phyloP scores from a whole-genome alignment of 2,888 invertebrate genomes.

The Galeopsomyia nigrocyanea region DNA sequence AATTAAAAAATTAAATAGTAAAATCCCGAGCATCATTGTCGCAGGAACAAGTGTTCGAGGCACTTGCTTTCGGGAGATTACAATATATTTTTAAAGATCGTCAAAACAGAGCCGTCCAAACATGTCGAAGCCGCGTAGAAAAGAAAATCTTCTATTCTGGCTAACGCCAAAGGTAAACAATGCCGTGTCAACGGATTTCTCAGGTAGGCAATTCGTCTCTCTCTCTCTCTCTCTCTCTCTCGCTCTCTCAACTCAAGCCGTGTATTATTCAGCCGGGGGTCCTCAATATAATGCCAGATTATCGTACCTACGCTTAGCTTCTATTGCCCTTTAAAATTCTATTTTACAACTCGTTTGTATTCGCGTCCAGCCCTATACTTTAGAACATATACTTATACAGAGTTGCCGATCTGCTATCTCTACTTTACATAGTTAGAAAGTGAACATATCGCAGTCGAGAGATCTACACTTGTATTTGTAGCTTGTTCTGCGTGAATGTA shows the following conservation, averaged over 20 bases:
- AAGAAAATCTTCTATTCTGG: conserved; percentile 25
- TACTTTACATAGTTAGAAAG: too few species aligned
- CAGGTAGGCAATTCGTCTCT: conserved; percentile 29
- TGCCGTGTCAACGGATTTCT: conserved; percentile 26
- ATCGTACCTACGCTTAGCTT: conserved; percentile 16
- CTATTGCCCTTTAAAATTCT: conserved; percentile 24
- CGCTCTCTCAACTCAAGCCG: too few species aligned
- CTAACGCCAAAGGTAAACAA: conserved; percentile 8
- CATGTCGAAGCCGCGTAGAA: neutral
- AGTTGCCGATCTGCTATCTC: too few species aligned
- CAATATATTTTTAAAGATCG: neutral
- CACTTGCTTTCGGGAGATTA: neutral
- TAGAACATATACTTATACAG: too few species aligned
- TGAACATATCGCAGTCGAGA: too few species aligned
- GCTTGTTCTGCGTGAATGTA: too few species aligned
- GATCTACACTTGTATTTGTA: too few species aligned
- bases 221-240: too few species aligned
- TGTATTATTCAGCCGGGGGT: conserved; percentile 12
- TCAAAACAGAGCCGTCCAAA: conserved; percentile 3
- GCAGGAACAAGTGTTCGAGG: neutral
- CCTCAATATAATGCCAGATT: conserved; percentile 31
- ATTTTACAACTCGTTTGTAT: neutral
- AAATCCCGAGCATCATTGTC: too few species aligned
- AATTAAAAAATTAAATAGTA: too few species aligned
- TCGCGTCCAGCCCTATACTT: too few species aligned